Conservation (phyloP, 1,140 invertebrate species). For the Campoletis sonorensis region DNA sequence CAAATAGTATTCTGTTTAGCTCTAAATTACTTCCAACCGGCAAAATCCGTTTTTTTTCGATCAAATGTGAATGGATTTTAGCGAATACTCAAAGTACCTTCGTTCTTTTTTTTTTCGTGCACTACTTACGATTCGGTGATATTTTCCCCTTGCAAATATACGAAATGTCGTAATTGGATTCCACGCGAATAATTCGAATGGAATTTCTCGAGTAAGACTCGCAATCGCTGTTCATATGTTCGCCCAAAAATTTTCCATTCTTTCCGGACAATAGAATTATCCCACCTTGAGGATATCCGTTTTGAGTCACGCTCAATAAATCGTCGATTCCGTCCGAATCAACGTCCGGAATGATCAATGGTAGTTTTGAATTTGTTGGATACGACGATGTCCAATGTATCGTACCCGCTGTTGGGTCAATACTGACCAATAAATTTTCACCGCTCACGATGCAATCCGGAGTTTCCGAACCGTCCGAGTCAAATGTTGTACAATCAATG, state of each 20-base stretch:
- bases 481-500: conserved; percentile 84
- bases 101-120: conserved; percentile 60
- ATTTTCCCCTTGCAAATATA: conserved; percentile 65
- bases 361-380: conserved; percentile 80
- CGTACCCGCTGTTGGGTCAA: conserved; percentile 83
- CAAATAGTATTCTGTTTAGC: no score
- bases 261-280: conserved; percentile 81
- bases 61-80: no score
- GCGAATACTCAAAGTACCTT: no score
- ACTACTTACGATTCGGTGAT: conserved; percentile 46
- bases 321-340: conserved; percentile 84
- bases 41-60: no score
- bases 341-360: conserved; percentile 83
- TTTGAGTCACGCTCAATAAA: conserved; percentile 78
- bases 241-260: conserved; percentile 76
- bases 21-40: no score
- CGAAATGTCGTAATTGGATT: conserved; percentile 68
- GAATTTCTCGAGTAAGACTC: conserved; percentile 56
- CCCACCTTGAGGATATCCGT: conserved; percentile 75
- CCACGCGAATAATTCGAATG: conserved; percentile 73
- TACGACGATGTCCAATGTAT: conserved; percentile 80
- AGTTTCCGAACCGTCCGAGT: conserved; percentile 82
- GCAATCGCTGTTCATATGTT: conserved; percentile 66
- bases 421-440: conserved; percentile 81
- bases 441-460: conserved; percentile 85